Conservation (phyloP, 64 coral and sea anemone genomes). For the Hydrozoanthus tunicans region DNA sequence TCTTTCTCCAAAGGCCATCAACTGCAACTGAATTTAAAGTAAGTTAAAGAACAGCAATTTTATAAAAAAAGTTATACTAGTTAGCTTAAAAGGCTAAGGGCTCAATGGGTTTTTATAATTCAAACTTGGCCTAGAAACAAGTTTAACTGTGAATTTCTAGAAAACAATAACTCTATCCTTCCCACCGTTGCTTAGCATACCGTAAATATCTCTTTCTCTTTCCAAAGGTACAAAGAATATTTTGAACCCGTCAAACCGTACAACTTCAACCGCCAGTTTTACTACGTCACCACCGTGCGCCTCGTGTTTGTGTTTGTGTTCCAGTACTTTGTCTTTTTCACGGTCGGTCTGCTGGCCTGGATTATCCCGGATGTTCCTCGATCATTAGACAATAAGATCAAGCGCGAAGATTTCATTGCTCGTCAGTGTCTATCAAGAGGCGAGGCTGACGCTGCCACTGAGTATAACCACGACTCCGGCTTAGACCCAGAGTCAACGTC, state of each 20-base stretch:
- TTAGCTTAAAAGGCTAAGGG: too few relatives aligned
- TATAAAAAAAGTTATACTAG: too few relatives aligned
- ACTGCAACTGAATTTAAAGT: too few relatives aligned
- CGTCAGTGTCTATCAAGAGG: slow-evolving; percentile 70
- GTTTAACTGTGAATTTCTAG: too few relatives aligned
- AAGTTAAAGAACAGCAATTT: too few relatives aligned
- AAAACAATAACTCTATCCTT: too few relatives aligned
- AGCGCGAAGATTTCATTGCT: slow-evolving; percentile 80
- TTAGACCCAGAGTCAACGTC: slow-evolving; percentile 17
- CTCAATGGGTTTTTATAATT: too few relatives aligned
- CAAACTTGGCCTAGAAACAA: too few relatives aligned
- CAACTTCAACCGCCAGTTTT: slow-evolving; percentile 84
- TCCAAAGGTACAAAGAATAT: slow-evolving; percentile 88
- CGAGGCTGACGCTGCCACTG: slow-evolving; percentile 62
- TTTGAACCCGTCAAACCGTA: slow-evolving; percentile 85
- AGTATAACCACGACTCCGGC: slow-evolving; percentile 16
- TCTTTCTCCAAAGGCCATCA: too few relatives aligned
- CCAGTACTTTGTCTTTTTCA: slow-evolving; percentile 94
- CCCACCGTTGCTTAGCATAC: too few relatives aligned
- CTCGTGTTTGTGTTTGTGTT: slow-evolving; percentile 87
- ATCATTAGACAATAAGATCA: slow-evolving; percentile 82
- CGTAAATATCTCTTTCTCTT: neutral
- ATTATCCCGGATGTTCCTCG: slow-evolving; percentile 85
- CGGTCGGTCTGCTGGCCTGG: slow-evolving; percentile 73
- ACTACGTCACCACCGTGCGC: slow-evolving; percentile 80